phyloP scores from a whole-genome alignment of 2,888 invertebrate genomes.

The Pterostichus madidus region DNA sequence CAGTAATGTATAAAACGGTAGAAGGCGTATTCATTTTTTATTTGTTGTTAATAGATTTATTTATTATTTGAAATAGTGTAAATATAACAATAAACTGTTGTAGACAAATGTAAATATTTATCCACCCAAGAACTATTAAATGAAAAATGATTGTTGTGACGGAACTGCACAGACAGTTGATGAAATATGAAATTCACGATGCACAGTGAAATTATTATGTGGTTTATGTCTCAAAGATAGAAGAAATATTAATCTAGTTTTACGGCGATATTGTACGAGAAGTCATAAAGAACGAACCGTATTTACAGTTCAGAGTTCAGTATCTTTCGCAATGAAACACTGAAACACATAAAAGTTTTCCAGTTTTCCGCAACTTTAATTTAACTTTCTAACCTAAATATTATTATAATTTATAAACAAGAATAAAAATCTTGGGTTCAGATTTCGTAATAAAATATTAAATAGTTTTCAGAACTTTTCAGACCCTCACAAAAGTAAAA shows the following conservation, averaged over 20 bases:
- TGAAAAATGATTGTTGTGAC: no score
- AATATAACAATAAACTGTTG: no score
- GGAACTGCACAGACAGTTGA: no score
- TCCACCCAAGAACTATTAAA: no score
- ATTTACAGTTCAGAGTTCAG: slow-evolving; percentile 30
- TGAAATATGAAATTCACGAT: no score
- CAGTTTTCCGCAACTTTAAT: slow-evolving; percentile 36
- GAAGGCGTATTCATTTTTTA: no score
- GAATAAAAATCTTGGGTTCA: slow-evolving; percentile 12
- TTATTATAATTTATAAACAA: slow-evolving; percentile 46
- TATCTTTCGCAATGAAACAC: slow-evolving; percentile 28
- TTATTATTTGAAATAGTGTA: no score
- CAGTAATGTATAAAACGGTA: no score
- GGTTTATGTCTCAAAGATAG: no score
- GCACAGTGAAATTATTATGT: no score
- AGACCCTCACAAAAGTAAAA: slow-evolving; percentile 1
- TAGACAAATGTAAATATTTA: no score
- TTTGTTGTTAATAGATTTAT: no score
- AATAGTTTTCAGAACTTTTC: slow-evolving; percentile 27
- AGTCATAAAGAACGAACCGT: slow-evolving; percentile 37
- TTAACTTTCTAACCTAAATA: slow-evolving; percentile 48
- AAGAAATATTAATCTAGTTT: slow-evolving; percentile 40
- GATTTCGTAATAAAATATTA: slow-evolving; percentile 35
- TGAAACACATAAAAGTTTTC: slow-evolving; percentile 43
- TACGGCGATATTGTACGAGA: slow-evolving; percentile 11